A percentile compares a stretch with the other conserved stretches of the same genome.
These are phyloP conservation scores for Micoletzkya japonica DNA, from an alignment of 2,888 invertebrate species.

Conservation along the genomic window DNA sequence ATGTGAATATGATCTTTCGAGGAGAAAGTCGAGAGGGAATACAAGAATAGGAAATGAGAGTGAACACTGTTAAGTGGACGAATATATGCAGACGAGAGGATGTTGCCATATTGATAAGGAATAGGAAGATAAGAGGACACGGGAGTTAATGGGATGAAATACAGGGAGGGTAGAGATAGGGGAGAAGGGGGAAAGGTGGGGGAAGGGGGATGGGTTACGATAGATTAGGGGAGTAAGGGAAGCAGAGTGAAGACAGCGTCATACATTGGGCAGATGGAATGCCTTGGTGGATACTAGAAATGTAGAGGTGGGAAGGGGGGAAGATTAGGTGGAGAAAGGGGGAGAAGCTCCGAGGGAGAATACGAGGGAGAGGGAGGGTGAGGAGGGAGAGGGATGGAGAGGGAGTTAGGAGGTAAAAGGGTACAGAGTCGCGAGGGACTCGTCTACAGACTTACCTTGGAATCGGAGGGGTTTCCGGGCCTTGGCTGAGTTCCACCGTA, in stretches of 20 bases:
- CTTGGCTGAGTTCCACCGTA: slow-evolving; percentile 21
- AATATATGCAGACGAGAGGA: too few relatives aligned
- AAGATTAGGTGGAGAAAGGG: slow-evolving; percentile 7
- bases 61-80: too few relatives aligned
- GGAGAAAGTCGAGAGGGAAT: too few relatives aligned
- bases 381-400: slow-evolving; percentile 8
- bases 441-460: slow-evolving; percentile 11
- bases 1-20: too few relatives aligned
- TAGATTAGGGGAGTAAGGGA: slow-evolving; percentile 6
- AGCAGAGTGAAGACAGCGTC: slow-evolving; percentile 7
- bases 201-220: too few relatives aligned
- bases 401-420: slow-evolving; percentile 14
- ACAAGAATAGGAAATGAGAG: too few relatives aligned
- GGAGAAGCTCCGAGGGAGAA: slow-evolving; percentile 6
- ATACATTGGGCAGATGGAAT: not conserved
- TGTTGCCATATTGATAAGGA: too few relatives aligned
- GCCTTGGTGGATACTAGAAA: not conserved
- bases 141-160: too few relatives aligned
- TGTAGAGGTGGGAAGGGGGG: not conserved
- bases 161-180: too few relatives aligned
- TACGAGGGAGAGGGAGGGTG: not conserved
- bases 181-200: too few relatives aligned
- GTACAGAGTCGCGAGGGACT: too few relatives aligned
- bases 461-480: slow-evolving; percentile 20
- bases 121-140: too few relatives aligned